Evolutionary conservation across 2,113 vertebrate species (phyloP).

Genomic region (Thoracochromis brauschi): DNA sequence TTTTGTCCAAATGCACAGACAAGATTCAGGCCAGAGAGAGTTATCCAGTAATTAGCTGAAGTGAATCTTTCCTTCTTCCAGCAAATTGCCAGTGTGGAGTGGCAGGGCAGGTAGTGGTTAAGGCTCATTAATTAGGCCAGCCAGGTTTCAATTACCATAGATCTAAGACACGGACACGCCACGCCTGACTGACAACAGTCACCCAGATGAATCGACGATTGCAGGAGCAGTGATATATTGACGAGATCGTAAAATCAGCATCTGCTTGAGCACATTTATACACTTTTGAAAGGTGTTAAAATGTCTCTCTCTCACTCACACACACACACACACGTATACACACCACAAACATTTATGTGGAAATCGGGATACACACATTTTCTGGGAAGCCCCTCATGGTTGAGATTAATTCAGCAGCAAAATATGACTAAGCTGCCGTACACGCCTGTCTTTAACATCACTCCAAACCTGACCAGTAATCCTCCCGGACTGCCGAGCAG

Average conservation of each 20-base stretch:
- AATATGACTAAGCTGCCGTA: not conserved
- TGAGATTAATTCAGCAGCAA: not conserved
- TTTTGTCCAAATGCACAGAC: not conserved
- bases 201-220: not conserved
- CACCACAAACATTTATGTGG: not conserved
- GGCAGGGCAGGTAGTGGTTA: conserved; percentile 4
- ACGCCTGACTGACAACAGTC: not conserved
- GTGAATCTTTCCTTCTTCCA: not conserved
- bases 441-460: not conserved
- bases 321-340: not conserved
- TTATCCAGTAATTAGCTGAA: conserved; percentile 16
- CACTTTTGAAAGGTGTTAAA: not conserved
- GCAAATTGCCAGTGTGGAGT: not conserved
- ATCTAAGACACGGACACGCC: not conserved
- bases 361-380: not conserved
- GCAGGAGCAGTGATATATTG: not conserved
- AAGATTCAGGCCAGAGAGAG: not conserved
- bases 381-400: not conserved
- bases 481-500: not conserved
- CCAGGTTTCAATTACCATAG: conserved; percentile 28
- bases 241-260: not conserved
- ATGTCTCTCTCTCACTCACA: not conserved
- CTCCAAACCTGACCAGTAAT: conserved; percentile 3
- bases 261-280: not conserved
- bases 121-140: conserved; percentile 41